A percentile compares a stretch with the other conserved stretches of the same genome.
Evolutionary conservation across 2,888 invertebrate genomes (phyloP).

Genomic region (Xestia sexstrigata): DNA sequence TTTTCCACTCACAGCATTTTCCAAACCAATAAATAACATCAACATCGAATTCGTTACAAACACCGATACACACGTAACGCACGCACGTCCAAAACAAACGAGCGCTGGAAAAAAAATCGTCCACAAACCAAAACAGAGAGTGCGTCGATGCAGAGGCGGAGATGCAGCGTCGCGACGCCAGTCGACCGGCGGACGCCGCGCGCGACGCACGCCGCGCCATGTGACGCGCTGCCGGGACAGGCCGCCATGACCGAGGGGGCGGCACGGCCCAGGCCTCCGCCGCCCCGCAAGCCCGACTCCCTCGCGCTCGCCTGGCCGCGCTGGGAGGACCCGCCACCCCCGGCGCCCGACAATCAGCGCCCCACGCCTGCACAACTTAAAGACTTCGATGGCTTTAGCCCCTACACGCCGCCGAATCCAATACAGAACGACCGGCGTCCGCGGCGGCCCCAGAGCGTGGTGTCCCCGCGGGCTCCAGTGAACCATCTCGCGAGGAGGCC

Average conservation of each 20-base stretch:
- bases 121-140: constrained; percentile 71
- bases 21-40: constrained; percentile 62
- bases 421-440: constrained; percentile 77
- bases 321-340: constrained; percentile 89
- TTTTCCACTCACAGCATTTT: constrained; percentile 34
- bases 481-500: constrained; percentile 87
- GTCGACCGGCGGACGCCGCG: constrained; percentile 82
- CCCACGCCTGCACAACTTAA: constrained; percentile 73
- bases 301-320: constrained; percentile 83
- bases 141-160: constrained; percentile 75
- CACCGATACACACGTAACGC: constrained; percentile 60
- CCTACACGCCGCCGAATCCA: constrained; percentile 90
- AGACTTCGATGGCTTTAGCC: constrained; percentile 88
- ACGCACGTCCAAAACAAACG: constrained; percentile 69
- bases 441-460: constrained; percentile 90
- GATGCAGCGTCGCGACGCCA: constrained; percentile 75
- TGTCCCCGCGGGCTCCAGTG: constrained; percentile 82
- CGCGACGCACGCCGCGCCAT: constrained; percentile 77
- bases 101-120: constrained; percentile 65
- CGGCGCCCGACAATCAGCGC: constrained; percentile 82
- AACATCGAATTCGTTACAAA: constrained; percentile 61
- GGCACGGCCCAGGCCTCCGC: constrained; percentile 88
- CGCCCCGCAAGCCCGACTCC: constrained; percentile 88
- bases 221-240: constrained; percentile 79
- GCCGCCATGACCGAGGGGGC: constrained; percentile 87